A percentile compares a stretch with the other conserved stretches of the same genome.
phyloP scores from a whole-genome alignment of 2,888 invertebrate species.

The Druceiella hillmani region DNA sequence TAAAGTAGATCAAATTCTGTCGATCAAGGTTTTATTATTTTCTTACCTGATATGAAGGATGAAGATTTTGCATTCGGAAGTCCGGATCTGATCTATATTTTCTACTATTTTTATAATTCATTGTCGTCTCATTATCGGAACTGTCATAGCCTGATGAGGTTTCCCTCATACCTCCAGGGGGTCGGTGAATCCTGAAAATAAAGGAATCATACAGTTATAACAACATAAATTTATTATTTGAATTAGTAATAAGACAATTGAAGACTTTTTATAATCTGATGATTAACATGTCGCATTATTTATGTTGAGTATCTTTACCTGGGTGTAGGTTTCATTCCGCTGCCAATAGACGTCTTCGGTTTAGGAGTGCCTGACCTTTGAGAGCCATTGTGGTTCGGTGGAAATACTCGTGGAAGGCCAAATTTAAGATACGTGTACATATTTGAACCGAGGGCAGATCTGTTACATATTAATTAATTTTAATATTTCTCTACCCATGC shows the following conservation, averaged over 20 bases:
- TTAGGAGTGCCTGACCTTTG: constrained; percentile 62
- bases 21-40: too few relatives aligned
- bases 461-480: constrained; percentile 33
- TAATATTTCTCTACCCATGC: not conserved
- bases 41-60: constrained; percentile 50
- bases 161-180: constrained; percentile 64
- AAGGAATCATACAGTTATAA: too few relatives aligned
- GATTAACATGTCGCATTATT: not conserved
- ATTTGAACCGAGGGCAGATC: constrained; percentile 81
- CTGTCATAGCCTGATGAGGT: constrained; percentile 92
- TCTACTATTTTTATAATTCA: constrained; percentile 56
- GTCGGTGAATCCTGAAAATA: constrained; percentile 46
- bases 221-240: too few relatives aligned
- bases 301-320: constrained; percentile 31
- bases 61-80: constrained; percentile 63
- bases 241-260: too few relatives aligned
- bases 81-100: constrained; percentile 85
- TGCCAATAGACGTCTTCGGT: constrained; percentile 50
- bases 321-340: constrained; percentile 49
- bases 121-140: constrained; percentile 74
- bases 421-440: constrained; percentile 94
- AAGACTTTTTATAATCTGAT: not conserved
- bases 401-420: constrained; percentile 86
- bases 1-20: too few relatives aligned
- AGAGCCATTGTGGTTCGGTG: constrained; percentile 72